phyloP scores from a whole-genome alignment of 2,113 vertebrate genomes.

The Emydocephalus ijimae region DNA sequence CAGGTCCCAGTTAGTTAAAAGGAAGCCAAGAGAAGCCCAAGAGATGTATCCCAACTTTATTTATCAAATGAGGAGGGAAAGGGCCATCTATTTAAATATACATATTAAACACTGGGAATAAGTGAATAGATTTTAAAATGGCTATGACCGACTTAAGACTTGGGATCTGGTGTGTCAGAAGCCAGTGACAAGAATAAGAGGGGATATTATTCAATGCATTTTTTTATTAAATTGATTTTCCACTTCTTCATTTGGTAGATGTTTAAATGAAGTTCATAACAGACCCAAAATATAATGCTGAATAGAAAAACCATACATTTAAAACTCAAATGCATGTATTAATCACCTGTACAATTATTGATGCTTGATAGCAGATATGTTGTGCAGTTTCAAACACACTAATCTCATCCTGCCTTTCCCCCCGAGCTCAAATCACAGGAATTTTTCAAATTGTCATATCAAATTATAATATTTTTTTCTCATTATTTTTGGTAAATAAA shows the following conservation, averaged over 20 bases:
- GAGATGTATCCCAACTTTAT: not conserved
- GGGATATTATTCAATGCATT: not conserved
- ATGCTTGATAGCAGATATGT: not conserved
- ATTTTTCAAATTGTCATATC: not conserved
- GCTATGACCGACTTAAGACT: not conserved
- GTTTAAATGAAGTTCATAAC: not conserved
- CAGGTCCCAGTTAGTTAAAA: constrained; percentile 50
- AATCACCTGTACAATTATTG: not conserved
- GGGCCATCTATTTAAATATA: not conserved
- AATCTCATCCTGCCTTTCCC: not conserved
- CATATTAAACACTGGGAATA: not conserved
- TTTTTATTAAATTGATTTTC: not conserved
- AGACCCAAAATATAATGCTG: not conserved
- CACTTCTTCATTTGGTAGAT: not conserved
- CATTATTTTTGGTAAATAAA: not conserved
- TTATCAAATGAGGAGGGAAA: rapidly evolving
- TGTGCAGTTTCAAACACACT: not conserved
- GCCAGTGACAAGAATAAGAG: not conserved
- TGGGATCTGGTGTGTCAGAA: not conserved
- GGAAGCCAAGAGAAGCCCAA: constrained; percentile 37
- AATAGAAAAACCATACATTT: not conserved
- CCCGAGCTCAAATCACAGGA: not conserved
- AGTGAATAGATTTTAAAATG: not conserved
- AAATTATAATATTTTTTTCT: not conserved
- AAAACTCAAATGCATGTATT: not conserved